Conservation (phyloP, 2,888 invertebrate genomes). For the Pemphredon lugubris region DNA sequence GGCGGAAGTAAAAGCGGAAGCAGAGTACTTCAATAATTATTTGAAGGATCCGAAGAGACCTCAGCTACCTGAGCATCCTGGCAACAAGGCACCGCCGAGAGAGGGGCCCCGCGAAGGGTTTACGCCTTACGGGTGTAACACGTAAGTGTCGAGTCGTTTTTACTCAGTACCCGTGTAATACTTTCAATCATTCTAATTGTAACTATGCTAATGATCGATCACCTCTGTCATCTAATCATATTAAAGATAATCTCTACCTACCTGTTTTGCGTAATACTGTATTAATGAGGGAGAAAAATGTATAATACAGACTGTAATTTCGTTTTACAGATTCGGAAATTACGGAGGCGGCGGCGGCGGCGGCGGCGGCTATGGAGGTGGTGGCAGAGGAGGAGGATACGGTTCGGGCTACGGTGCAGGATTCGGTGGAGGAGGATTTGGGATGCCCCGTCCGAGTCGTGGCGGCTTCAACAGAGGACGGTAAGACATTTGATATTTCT, state of each 20-base stretch:
- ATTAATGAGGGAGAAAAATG: too few species aligned
- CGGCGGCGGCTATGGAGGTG: conserved; percentile 72
- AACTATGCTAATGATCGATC: too few species aligned
- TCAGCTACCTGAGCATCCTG: conserved; percentile 93
- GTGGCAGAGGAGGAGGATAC: conserved; percentile 70
- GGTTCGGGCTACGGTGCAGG: conserved; percentile 71
- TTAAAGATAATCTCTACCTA: not conserved
- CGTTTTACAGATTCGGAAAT: conserved; percentile 72
- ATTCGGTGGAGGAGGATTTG: conserved; percentile 76
- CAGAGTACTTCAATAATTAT: conserved; percentile 99
- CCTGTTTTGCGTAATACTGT: too few species aligned
- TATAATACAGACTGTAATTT: not conserved
- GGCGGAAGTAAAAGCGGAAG: conserved; percentile 98
- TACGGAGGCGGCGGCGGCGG: conserved; percentile 76
- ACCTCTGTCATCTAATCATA: too few species aligned
- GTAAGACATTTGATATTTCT: conserved; percentile 68
- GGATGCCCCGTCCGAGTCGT: conserved; percentile 81
- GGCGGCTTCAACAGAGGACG: conserved; percentile 82
- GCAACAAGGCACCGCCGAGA: conserved; percentile 82
- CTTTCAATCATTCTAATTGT: too few species aligned
- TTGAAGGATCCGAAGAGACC: conserved; percentile 96
- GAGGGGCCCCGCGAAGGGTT: conserved; percentile 81
- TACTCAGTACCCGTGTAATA: not conserved
- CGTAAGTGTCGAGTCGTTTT: conserved; percentile 39
- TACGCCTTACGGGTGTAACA: conserved; percentile 74